Conservation (phyloP, 2,888 invertebrate genomes). For the Aelia acuminata region DNA sequence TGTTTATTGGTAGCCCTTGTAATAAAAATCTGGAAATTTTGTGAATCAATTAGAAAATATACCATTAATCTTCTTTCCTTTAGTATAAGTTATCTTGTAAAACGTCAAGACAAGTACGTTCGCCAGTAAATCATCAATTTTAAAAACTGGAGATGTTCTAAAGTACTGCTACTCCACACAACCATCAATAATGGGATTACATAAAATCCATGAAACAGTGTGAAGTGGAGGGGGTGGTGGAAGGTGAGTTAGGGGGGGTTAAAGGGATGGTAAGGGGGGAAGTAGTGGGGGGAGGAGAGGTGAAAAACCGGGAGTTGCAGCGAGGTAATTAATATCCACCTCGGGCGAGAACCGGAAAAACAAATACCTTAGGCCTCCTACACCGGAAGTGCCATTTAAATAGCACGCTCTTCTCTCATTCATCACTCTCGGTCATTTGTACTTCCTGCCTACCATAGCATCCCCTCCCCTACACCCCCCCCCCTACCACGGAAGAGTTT, state of each 20-base stretch:
- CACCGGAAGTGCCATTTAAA: slow-evolving; percentile 36
- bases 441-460: not conserved
- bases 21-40: too few relatives aligned
- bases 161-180: not conserved
- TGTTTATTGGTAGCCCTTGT: too few relatives aligned
- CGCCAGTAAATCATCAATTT: not conserved
- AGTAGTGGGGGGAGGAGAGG: not conserved
- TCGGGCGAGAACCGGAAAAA: not conserved
- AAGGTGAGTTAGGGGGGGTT: not conserved
- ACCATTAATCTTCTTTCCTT: too few relatives aligned
- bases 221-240: not conserved
- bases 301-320: slow-evolving; percentile 12
- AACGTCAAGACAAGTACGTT: not conserved
- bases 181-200: not conserved
- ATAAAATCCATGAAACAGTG: not conserved
- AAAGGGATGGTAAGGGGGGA: not conserved
- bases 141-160: not conserved
- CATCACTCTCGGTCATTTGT: slow-evolving; percentile 21
- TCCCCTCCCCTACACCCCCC: too few relatives aligned
- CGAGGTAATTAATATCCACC: slow-evolving; percentile 28
- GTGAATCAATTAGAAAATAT: too few relatives aligned
- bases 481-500: too few relatives aligned
- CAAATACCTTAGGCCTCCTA: not conserved
- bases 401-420: slow-evolving; percentile 24
- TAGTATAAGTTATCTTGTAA: too few relatives aligned